Evolutionary conservation across 1,140 invertebrate genomes (phyloP).

Genomic region (Piezodorus guildinii): DNA sequence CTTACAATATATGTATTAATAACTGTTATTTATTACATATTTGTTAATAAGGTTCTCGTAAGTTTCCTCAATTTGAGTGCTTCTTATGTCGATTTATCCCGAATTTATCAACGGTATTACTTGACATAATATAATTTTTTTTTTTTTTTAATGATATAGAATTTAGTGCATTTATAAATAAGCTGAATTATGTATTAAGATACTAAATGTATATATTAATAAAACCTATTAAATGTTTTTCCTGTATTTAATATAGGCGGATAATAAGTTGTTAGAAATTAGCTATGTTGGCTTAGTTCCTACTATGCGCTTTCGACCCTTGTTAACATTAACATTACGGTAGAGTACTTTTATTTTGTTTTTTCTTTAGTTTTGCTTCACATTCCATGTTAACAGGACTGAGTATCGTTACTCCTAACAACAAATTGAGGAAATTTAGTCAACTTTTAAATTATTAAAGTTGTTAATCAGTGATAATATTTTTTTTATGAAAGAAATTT

Average conservation of each 20-base stretch:
- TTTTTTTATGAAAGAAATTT: not conserved
- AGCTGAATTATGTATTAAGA: too few species aligned
- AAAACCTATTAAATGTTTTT: too few species aligned
- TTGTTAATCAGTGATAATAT: not conserved
- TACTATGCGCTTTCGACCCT: not conserved
- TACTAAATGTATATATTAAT: too few species aligned
- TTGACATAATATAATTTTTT: too few species aligned
- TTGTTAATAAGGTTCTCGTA: conserved; percentile 4
- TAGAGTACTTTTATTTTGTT: not conserved
- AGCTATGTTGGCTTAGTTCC: not conserved
- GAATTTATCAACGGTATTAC: too few species aligned
- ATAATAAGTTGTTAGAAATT: too few species aligned
- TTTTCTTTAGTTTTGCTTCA: conserved; percentile 1
- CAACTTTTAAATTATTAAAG: not conserved
- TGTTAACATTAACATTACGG: not conserved
- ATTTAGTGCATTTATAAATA: too few species aligned
- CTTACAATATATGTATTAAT: not conserved
- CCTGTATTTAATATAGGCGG: too few species aligned
- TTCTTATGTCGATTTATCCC: too few species aligned
- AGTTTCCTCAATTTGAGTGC: conserved; percentile 13
- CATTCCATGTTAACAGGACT: not conserved
- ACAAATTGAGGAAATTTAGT: conserved; percentile 6
- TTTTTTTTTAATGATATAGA: too few species aligned
- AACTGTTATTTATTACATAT: too few species aligned
- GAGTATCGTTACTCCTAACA: not conserved